Base-by-base conservation (phyloP, 2,888 invertebrate genomes). In the Agrotis clavis region DNA sequence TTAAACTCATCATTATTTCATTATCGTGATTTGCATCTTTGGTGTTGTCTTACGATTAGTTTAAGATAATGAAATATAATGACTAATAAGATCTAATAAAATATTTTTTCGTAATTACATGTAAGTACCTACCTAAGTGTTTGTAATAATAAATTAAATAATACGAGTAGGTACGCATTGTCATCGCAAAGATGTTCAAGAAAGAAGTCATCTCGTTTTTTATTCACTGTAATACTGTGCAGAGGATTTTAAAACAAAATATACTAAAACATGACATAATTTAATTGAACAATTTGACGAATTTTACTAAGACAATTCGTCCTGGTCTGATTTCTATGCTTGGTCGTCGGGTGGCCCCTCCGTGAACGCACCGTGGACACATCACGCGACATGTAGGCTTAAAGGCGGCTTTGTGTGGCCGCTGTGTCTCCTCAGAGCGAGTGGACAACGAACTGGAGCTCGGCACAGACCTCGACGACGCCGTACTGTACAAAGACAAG, bases 401-500 rank as follows among this genome's bases (percentile, higher is more conserved):
- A 95, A 96, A 96, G 86, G 96, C 96, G 93, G 96, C 96, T 93
- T 90, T 96, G 86, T 96, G 96, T 90, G 96, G 97, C 96, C 97
- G 97, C 95, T 97, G 97, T 97, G 97, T 97, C 94, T 97, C 97
- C 94, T 96, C 97, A 97, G 97, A 97, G 88, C 97, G 97, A 84
- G 96, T 96, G 74, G 97, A 97, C 94, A 97, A 97, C 92, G 97
- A 97, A 87, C 93, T 97, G 87, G 97, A 97, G 88, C 95, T 97
- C 85, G 97, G 97, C 76, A 96, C 97, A 61, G 97, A 97, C 88
- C 97, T 98, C 89, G 98, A 98, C 79, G 99, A 99, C 94, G 98
- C 98, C 69, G 97, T 98, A 86, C 97, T 98, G 89, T 98, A 98
- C 94, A 98, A 98, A 92, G 98, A 98, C 90, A 98, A 98, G 94